These are phyloP conservation scores for Cynocephalus volans DNA, from an alignment of 2,113 vertebrate species.

Conservation along the genomic window DNA sequence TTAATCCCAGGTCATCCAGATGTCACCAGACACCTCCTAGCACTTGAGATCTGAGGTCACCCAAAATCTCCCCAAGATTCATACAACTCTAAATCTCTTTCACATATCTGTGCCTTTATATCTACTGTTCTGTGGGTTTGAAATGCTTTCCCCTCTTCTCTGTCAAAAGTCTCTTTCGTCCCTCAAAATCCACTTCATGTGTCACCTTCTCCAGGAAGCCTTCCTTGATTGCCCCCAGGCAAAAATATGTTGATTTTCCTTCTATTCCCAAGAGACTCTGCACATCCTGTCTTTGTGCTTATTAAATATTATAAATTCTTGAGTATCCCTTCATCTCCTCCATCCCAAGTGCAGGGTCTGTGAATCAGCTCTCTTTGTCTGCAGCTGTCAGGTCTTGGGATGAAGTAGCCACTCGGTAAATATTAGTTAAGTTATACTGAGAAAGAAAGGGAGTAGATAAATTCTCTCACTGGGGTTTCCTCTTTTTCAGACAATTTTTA, in stretches of 20 bases:
- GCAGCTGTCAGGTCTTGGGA: background rate
- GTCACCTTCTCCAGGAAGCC: background rate
- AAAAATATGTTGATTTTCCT: background rate
- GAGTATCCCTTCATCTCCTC: background rate
- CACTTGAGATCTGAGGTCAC: background rate
- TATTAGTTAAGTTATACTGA: background rate
- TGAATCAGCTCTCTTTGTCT: too few species aligned
- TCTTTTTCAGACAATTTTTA: background rate
- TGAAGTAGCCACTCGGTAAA: background rate
- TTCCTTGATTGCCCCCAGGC: background rate
- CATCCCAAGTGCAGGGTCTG: background rate
- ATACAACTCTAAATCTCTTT: background rate
- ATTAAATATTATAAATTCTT: background rate
- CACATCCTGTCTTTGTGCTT: background rate
- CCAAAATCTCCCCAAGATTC: background rate
- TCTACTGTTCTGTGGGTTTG: background rate
- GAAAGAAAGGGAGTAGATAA: conserved; percentile 1
- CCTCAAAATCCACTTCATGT: background rate
- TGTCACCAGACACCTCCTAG: background rate
- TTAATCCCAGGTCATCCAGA: background rate
- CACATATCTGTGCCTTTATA: background rate
- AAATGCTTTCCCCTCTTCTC: background rate
- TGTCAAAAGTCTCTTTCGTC: background rate
- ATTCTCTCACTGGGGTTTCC: background rate
- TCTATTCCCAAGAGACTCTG: background rate